phyloP scores from a whole-genome alignment of 37 sponge, comb jelly and placozoan species.

The Geodia barretti region DNA sequence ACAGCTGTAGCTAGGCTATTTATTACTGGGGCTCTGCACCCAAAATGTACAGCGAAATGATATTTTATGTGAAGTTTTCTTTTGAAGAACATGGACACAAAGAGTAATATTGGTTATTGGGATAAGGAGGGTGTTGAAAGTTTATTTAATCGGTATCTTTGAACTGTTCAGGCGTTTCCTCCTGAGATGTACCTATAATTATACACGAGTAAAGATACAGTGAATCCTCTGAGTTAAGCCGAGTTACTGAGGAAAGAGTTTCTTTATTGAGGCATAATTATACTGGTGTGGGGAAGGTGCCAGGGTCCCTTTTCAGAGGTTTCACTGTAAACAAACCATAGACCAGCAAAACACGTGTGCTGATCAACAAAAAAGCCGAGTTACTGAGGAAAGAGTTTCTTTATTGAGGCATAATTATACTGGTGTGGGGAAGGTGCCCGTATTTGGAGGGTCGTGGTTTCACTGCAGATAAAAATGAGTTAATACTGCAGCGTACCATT shows the following conservation, averaged over 20 bases:
- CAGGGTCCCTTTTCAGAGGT: no score
- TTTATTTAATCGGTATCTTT: slow-evolving; percentile 83
- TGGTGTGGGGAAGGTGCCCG: background rate
- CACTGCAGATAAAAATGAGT: background rate
- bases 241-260: background rate
- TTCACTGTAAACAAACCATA: no score
- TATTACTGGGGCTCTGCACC: no score
- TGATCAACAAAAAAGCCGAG: background rate
- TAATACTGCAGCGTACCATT: no score
- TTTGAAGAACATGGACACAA: no score
- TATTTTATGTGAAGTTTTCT: no score
- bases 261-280: background rate
- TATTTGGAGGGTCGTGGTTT: background rate
- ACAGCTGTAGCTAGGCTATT: no score
- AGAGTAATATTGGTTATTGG: no score
- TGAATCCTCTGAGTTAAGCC: background rate
- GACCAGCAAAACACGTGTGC: background rate
- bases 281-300: no score
- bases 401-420: background rate
- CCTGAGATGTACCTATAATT: no score
- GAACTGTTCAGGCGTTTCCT: slow-evolving; percentile 51
- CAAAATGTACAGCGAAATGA: no score
- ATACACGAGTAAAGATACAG: background rate
- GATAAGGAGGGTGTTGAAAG: no score
- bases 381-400: background rate